Evolutionary conservation across 2,113 vertebrate genomes (phyloP).

Genomic region (Ptilorrhoa leucosticta): DNA sequence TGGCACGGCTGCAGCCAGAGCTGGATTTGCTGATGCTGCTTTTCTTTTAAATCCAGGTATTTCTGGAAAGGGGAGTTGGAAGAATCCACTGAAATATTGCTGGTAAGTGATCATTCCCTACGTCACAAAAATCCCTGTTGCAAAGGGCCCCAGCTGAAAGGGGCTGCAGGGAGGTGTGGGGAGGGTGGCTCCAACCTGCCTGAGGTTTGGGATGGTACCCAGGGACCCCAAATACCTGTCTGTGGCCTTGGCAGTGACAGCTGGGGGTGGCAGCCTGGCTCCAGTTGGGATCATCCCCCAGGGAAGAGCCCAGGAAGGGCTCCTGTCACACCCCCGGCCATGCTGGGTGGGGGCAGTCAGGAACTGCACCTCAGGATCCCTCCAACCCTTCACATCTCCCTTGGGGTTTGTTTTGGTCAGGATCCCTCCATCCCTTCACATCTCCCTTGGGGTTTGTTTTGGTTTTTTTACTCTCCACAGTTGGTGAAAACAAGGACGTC

Average conservation of each 20-base stretch:
- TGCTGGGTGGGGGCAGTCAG: background rate
- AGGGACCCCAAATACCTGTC: too few species aligned
- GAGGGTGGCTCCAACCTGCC: background rate
- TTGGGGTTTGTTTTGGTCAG: background rate
- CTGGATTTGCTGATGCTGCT: background rate
- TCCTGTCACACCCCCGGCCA: rapidly evolving
- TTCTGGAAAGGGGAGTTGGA: constrained; percentile 88
- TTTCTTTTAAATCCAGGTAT: constrained; percentile 70
- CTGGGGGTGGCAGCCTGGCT: too few species aligned
- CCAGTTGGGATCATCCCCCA: background rate
- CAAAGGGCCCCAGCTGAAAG: background rate
- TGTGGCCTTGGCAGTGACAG: too few species aligned
- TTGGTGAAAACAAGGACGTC: constrained; percentile 85
- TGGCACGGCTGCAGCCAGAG: background rate
- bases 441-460: background rate
- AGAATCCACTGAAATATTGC: constrained; percentile 80
- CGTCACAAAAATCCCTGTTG: rapidly evolving
- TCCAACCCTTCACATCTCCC: too few species aligned
- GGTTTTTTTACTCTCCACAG: constrained; percentile 58
- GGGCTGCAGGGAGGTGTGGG: background rate
- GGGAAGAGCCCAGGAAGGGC: background rate
- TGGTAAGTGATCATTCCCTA: constrained; percentile 68
- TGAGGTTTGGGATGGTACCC: background rate
- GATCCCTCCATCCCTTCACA: background rate
- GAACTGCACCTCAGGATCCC: background rate